phyloP scores from a whole-genome alignment of 2,797 vertebrate genomes.

The Petrocephalus schoutedeni region DNA sequence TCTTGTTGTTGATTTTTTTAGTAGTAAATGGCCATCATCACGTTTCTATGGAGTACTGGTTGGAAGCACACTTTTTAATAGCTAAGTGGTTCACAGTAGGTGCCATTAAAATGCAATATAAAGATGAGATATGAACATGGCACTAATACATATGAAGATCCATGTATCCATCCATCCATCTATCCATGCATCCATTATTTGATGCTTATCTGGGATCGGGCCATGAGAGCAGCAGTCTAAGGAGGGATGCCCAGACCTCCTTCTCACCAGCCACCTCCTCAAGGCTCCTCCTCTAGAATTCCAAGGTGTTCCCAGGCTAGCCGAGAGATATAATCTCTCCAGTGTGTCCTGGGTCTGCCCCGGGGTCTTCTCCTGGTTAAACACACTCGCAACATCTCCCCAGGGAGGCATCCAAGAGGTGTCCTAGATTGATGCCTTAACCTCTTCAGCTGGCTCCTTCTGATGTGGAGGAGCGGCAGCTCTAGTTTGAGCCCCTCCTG shows the following conservation, averaged over 20 bases:
- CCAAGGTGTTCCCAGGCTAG: background rate
- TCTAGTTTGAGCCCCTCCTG: background rate
- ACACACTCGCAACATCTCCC: background rate
- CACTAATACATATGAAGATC: background rate
- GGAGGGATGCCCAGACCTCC: background rate
- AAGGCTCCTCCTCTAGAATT: background rate
- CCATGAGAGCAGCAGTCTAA: background rate
- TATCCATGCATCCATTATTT: background rate
- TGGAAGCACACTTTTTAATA: background rate
- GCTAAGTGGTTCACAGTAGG: slow-evolving; percentile 17
- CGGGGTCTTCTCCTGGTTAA: background rate
- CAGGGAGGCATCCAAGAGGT: background rate
- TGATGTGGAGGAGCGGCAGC: background rate
- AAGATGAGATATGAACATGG: background rate
- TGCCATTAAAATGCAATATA: background rate
- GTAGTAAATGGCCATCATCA: too few species aligned
- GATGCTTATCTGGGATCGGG: background rate
- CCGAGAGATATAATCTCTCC: background rate
- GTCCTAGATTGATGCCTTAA: background rate
- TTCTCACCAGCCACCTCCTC: background rate
- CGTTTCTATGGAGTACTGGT: background rate
- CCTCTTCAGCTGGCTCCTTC: background rate
- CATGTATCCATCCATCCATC: background rate
- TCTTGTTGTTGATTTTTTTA: too few species aligned
- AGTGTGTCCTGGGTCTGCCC: background rate